phyloP scores from a whole-genome alignment of 1,140 invertebrate genomes.

The Sitodiplosis mosellana region DNA sequence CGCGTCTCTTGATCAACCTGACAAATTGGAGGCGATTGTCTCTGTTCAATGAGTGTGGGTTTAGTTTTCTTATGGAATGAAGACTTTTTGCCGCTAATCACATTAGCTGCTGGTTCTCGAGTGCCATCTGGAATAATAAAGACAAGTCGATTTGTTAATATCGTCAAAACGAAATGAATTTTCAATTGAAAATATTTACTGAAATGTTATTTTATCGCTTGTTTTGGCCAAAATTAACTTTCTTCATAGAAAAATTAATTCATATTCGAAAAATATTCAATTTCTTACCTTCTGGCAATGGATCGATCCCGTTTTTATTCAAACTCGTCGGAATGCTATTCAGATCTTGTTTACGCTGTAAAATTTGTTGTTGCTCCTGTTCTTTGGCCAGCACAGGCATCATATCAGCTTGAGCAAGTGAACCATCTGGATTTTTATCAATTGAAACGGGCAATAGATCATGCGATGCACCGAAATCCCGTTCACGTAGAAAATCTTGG shows the following conservation, averaged over 20 bases:
- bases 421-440: slow-evolving; percentile 98
- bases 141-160: too few relatives aligned
- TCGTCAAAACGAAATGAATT: too few relatives aligned
- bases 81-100: slow-evolving; percentile 92
- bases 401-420: slow-evolving; percentile 94
- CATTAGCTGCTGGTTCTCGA: slow-evolving; percentile 52
- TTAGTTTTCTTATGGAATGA: slow-evolving; percentile 98
- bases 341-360: slow-evolving; percentile 79
- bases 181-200: too few relatives aligned
- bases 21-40: slow-evolving; percentile 92
- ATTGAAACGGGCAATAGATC: slow-evolving; percentile 93
- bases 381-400: slow-evolving; percentile 98
- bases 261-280: too few relatives aligned
- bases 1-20: slow-evolving; percentile 92
- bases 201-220: too few relatives aligned
- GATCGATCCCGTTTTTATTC: slow-evolving; percentile 92
- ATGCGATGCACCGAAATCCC: slow-evolving; percentile 69
- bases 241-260: too few relatives aligned
- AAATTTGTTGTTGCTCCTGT: slow-evolving; percentile 80
- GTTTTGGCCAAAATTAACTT: too few relatives aligned
- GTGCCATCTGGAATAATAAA: slow-evolving; percentile 35
- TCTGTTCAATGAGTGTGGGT: slow-evolving; percentile 85
- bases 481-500: slow-evolving; percentile 90
- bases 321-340: slow-evolving; percentile 63
- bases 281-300: slow-evolving; percentile 64